Percentiles rank a stretch among this genome's conserved stretches.
These are phyloP conservation scores for Aeoliscus strigatus DNA, from an alignment of 2,797 vertebrate genomes.

Conservation along the genomic window DNA sequence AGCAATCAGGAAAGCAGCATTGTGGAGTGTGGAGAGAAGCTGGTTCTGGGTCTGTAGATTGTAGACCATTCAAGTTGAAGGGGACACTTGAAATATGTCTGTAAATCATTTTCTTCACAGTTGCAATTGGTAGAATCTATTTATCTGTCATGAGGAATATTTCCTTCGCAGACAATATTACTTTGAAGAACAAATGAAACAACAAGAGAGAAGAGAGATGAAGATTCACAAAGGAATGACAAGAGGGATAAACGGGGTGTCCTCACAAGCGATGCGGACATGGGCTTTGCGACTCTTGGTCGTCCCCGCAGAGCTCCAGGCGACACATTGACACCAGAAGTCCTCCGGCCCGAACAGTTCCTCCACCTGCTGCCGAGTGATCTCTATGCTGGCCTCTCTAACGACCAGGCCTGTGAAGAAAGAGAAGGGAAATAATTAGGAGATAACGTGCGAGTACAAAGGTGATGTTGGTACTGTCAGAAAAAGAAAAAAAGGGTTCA, in stretches of 20 bases:
- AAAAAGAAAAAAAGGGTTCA: too few relatives aligned
- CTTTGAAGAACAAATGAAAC: constrained; percentile 42
- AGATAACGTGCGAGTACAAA: too few relatives aligned
- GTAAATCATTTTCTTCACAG: constrained; percentile 16
- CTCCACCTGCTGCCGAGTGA: constrained; percentile 97
- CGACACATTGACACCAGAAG: constrained; percentile 99
- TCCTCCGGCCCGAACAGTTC: constrained; percentile 95
- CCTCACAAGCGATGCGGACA: constrained; percentile 97
- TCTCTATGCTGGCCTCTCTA: constrained; percentile 96
- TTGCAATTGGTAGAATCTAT: constrained; percentile 44
- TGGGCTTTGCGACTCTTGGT: constrained; percentile 97
- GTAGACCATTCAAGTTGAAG: constrained; percentile 52
- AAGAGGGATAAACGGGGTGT: constrained; percentile 6
- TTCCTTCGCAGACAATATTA: constrained; percentile 34
- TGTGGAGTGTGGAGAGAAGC: constrained; percentile 29
- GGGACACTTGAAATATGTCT: constrained; percentile 41
- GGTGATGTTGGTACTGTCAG: too few relatives aligned
- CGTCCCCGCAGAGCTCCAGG: constrained; percentile 97
- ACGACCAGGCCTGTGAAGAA: constrained; percentile 87
- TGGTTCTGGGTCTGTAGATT: constrained; percentile 28
- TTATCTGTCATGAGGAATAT: constrained; percentile 37
- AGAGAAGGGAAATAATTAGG: not conserved
- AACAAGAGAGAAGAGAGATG: constrained; percentile 37
- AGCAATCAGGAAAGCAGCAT: too few relatives aligned
- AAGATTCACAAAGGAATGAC: constrained; percentile 28